Evolutionary conservation across 37 sponge, comb jelly and placozoan genomes (phyloP), one percentile per base, ranked within the genome.

Genomic region (Corticium candelabrum): DNA sequence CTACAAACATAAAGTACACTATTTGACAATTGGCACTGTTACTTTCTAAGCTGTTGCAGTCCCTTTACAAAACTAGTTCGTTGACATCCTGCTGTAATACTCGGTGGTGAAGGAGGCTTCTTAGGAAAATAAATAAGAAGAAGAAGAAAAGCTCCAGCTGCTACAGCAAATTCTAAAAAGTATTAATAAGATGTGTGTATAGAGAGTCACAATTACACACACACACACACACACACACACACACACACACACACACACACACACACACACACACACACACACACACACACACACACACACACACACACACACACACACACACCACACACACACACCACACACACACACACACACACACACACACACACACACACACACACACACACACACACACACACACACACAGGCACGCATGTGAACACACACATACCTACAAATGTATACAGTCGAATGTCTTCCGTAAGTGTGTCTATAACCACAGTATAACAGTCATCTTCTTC

Each of bases 251-350:
- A n/a, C n/a, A n/a, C n/a, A n/a, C n/a, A n/a, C n/a, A n/a, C n/a
- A n/a, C n/a, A n/a, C n/a, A n/a, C n/a, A n/a, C n/a, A n/a, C n/a
- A n/a, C n/a, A n/a, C 7, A 71, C 74, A 71, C 35, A 71, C 36
- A 71, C 36, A 34, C 74, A 71, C 56, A 43, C 56, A 43, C 56
- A 43, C 56, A 43, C 56, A 43, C 56, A 43, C 56, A 43, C 56
- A 43, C 56, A 43, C 56, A 43, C 56, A 43, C 56, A 43, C 56
- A 43, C n/a, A n/a, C n/a, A n/a, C n/a, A n/a, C n/a, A n/a, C n/a
- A n/a, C n/a, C n/a, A n/a, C n/a, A n/a, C n/a, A n/a, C n/a, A n/a
- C n/a, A n/a, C n/a, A n/a, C n/a, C n/a, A n/a, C n/a, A n/a, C n/a
- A n/a, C n/a, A n/a, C 56, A 43, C 56, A 43, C 56, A 43, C 56